Conservation (phyloP, 2,797 vertebrate species). For the Rhynchonycteris naso region DNA sequence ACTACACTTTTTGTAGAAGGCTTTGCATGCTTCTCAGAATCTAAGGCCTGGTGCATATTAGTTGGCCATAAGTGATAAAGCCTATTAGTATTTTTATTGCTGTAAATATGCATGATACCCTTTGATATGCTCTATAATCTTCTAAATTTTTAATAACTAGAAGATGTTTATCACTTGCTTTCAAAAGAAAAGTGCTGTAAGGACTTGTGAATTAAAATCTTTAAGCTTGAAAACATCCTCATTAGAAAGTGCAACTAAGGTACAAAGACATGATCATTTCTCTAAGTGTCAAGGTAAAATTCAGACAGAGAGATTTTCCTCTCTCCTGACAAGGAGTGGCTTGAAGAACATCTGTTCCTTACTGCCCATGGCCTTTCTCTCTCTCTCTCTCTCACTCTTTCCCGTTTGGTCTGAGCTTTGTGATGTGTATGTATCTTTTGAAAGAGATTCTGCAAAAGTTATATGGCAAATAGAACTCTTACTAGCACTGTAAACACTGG, state of each 20-base stretch:
- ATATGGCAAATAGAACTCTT: conserved; percentile 64
- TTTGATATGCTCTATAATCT: conserved; percentile 36
- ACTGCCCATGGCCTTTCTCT: background rate
- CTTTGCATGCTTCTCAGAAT: background rate
- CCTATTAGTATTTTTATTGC: background rate
- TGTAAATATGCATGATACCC: conserved; percentile 1
- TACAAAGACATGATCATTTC: conserved; percentile 19
- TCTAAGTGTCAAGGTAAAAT: conserved; percentile 28
- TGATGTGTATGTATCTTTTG: conserved; percentile 39
- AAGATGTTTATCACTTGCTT: conserved; percentile 46
- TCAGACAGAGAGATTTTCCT: background rate
- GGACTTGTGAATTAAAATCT: conserved; percentile 59
- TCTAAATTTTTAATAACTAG: conserved; percentile 45
- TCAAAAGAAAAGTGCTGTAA: conserved; percentile 33
- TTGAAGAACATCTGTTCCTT: background rate
- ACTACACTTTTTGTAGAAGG: background rate
- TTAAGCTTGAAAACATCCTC: conserved; percentile 18
- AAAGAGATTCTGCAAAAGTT: conserved; percentile 66
- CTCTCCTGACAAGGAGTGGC: background rate
- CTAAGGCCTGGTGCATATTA: background rate
- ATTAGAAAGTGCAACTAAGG: conserved; percentile 23
- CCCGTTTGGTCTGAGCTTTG: background rate
- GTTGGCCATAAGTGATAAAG: background rate
- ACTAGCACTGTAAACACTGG: conserved; percentile 65
- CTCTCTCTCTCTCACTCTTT: background rate